These are phyloP conservation scores for Hemaris fuciformis DNA, from an alignment of 2,888 invertebrate species.

Conservation along the genomic window DNA sequence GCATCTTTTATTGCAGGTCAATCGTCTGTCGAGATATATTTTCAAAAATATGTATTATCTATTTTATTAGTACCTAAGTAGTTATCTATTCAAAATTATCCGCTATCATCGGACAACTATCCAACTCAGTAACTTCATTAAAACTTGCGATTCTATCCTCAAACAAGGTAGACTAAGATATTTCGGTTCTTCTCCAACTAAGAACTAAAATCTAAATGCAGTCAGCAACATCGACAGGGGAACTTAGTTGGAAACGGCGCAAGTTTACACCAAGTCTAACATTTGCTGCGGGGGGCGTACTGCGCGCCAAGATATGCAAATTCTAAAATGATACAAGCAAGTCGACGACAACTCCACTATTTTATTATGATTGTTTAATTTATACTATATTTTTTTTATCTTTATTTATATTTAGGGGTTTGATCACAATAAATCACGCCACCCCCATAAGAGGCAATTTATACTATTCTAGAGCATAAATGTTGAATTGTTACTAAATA, in stretches of 20 bases:
- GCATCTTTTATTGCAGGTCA: no score
- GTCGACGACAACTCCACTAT: constrained; percentile 18
- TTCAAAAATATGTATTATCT: no score
- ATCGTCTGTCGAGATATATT: no score
- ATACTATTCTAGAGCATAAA: neutral
- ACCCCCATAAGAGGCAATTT: no score
- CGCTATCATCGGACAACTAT: neutral
- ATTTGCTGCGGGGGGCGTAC: constrained; percentile 12
- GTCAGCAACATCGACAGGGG: constrained; percentile 1
- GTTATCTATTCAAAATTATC: neutral
- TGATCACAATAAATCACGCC: no score
- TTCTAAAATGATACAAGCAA: constrained; percentile 31
- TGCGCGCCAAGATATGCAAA: constrained; percentile 44
- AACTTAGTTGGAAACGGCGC: constrained; percentile 7
- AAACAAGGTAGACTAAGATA: neutral
- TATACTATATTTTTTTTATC: neutral
- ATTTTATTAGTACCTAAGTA: neutral
- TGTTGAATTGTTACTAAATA: no score
- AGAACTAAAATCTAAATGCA: constrained; percentile 5
- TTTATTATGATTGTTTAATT: neutral
- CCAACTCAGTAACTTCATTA: neutral
- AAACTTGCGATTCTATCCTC: neutral
- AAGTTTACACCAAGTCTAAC: constrained; percentile 16
- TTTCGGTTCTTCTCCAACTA: neutral
- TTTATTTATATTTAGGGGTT: no score